Evolutionary conservation across 1,140 invertebrate species (phyloP).

Genomic region (Drosophila gunungcola): DNA sequence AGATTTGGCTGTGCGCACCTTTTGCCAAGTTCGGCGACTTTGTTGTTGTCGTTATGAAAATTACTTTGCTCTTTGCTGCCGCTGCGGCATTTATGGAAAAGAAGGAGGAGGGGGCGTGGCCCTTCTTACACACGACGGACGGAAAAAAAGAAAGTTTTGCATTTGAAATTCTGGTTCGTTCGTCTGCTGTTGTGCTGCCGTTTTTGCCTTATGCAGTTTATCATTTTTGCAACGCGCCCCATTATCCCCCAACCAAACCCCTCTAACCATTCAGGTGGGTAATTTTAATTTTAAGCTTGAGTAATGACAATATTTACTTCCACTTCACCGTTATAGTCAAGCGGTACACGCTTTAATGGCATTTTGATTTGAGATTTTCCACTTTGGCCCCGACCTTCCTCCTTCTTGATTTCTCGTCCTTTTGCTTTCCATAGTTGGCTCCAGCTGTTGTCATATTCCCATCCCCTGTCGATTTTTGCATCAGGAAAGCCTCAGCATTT

Average conservation of each 20-base stretch:
- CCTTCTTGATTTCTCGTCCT: constrained; percentile 6
- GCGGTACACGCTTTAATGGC: constrained; percentile 80
- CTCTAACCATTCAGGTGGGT: constrained; percentile 71
- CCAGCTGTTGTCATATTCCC: constrained; percentile 31
- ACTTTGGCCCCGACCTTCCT: constrained; percentile 24
- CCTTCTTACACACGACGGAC: constrained; percentile 15
- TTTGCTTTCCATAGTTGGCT: constrained; percentile 19
- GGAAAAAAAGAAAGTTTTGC: constrained; percentile 80
- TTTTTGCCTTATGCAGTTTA: constrained; percentile 79
- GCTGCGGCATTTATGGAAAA: constrained; percentile 39
- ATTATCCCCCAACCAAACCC: constrained; percentile 8
- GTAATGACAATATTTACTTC: constrained; percentile 84
- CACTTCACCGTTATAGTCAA: constrained; percentile 69
- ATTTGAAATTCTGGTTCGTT: constrained; percentile 70
- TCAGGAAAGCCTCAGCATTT: constrained; percentile 14
- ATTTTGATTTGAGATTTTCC: constrained; percentile 78
- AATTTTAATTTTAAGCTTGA: constrained; percentile 84
- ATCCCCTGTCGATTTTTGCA: constrained; percentile 1
- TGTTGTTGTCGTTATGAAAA: constrained; percentile 81
- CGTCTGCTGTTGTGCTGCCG: constrained; percentile 57
- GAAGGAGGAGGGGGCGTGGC: neutral
- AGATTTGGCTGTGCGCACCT: constrained; percentile 51
- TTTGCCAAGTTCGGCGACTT: constrained; percentile 71
- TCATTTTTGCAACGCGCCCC: constrained; percentile 68
- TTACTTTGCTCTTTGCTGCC: constrained; percentile 78